Conservation (phyloP, 2,113 vertebrate genomes). For the Indicator indicator region DNA sequence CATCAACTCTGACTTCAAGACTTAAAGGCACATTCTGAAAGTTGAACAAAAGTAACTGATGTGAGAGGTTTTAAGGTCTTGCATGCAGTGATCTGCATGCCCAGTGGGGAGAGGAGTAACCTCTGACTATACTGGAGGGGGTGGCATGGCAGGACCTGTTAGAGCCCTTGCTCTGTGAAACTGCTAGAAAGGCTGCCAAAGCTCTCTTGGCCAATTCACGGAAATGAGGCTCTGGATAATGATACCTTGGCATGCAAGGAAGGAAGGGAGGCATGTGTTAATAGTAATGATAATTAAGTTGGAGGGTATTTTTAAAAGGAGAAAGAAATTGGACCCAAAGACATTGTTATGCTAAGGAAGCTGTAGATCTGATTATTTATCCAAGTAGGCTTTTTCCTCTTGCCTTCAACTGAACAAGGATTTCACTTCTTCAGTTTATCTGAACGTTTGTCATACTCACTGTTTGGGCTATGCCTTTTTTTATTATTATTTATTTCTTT, state of each 20-base stretch:
- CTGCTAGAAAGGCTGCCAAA: background rate
- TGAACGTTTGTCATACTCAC: background rate
- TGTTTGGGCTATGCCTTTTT: background rate
- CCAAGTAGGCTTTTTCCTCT: background rate
- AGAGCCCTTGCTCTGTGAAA: background rate
- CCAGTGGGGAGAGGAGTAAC: background rate
- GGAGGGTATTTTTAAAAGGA: no score
- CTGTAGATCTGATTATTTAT: background rate
- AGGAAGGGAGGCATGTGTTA: background rate
- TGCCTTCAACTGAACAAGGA: background rate
- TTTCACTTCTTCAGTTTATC: background rate
- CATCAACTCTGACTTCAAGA: background rate
- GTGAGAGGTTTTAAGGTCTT: background rate
- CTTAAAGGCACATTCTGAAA: background rate
- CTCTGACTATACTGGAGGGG: rapidly evolving
- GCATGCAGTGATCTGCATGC: background rate
- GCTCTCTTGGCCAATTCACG: background rate
- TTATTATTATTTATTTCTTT: background rate
- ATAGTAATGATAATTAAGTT: background rate
- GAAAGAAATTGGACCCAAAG: no score
- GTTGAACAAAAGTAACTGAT: background rate
- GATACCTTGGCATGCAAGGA: background rate
- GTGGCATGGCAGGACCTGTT: rapidly evolving
- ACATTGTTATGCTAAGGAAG: background rate
- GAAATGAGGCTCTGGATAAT: background rate